A percentile compares a stretch with the other conserved stretches of the same genome.
These are phyloP conservation scores for Falco peregrinus DNA, from an alignment of 2,797 vertebrate genomes.

Conservation along the genomic window DNA sequence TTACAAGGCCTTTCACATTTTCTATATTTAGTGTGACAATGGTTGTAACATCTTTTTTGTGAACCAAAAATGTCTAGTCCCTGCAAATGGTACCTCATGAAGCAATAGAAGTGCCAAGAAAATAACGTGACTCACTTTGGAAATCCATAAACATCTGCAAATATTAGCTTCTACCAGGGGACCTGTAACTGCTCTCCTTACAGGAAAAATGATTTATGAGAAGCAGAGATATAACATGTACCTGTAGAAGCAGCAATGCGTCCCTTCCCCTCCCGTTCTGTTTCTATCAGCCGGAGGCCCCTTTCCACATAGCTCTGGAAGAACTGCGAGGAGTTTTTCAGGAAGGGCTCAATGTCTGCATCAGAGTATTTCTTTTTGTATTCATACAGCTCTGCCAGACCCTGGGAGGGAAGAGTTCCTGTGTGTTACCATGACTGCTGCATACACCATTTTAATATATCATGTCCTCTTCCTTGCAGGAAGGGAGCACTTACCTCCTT, in stretches of 20 bases:
- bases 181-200: background rate
- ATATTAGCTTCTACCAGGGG: background rate
- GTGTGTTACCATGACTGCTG: background rate
- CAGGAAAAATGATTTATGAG: too few relatives aligned
- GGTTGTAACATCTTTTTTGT: background rate
- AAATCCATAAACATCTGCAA: background rate
- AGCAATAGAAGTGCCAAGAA: background rate
- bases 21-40: background rate
- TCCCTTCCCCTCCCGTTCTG: slow-evolving; percentile 91
- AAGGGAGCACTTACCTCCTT: slow-evolving; percentile 85
- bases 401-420: slow-evolving; percentile 74
- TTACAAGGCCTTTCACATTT: background rate
- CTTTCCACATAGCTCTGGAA: slow-evolving; percentile 99
- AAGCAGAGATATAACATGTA: slow-evolving; percentile 10
- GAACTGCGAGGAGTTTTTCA: slow-evolving; percentile 96
- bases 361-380: slow-evolving; percentile 98
- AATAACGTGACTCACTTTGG: background rate
- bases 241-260: slow-evolving; percentile 87
- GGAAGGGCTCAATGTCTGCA: slow-evolving; percentile 94
- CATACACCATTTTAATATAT: background rate
- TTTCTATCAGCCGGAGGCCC: slow-evolving; percentile 95
- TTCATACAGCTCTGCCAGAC: slow-evolving; percentile 94
- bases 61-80: background rate
- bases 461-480: background rate
- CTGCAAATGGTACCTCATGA: background rate